These are phyloP conservation scores for Felis chaus DNA, from an alignment of 2,113 vertebrate species.

Conservation along the genomic window DNA sequence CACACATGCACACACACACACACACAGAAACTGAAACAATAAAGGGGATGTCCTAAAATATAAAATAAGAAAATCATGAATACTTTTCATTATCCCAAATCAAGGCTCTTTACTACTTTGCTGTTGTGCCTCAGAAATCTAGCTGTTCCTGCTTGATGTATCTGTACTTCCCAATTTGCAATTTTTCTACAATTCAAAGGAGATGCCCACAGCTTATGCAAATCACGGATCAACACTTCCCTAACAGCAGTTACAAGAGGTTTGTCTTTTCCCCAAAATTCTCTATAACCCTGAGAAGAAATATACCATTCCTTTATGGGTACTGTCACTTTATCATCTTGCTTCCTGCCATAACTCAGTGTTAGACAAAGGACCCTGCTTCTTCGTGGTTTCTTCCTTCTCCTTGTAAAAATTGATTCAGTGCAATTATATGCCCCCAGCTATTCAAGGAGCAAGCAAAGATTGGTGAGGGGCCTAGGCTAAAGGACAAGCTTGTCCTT, in stretches of 20 bases:
- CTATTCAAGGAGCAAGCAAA: conserved; percentile 7
- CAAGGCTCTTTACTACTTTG: neutral
- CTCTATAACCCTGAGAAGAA: conserved; percentile 16
- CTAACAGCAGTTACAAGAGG: neutral
- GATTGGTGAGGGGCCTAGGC: neutral
- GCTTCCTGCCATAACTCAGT: neutral
- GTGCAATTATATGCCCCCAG: conserved; percentile 37
- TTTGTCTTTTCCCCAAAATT: neutral
- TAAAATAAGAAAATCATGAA: conserved; percentile 10
- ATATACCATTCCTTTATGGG: neutral
- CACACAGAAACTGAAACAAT: neutral
- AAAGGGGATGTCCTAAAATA: neutral
- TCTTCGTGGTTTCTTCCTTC: conserved; percentile 14
- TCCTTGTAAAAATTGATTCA: conserved; percentile 43
- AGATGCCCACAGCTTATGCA: conserved; percentile 42
- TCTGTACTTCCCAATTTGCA: neutral
- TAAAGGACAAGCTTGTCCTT: conserved; percentile 18
- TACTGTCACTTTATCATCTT: conserved; percentile 26
- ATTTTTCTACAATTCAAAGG: conserved; percentile 43
- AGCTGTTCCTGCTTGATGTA: neutral
- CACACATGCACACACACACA: neutral
- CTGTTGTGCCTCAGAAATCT: neutral
- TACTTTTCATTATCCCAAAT: neutral
- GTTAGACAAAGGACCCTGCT: conserved; percentile 25
- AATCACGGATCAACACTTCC: conserved; percentile 16